Evolutionary conservation across 2,797 vertebrate species (phyloP).

Genomic region (Cossypha caffra): DNA sequence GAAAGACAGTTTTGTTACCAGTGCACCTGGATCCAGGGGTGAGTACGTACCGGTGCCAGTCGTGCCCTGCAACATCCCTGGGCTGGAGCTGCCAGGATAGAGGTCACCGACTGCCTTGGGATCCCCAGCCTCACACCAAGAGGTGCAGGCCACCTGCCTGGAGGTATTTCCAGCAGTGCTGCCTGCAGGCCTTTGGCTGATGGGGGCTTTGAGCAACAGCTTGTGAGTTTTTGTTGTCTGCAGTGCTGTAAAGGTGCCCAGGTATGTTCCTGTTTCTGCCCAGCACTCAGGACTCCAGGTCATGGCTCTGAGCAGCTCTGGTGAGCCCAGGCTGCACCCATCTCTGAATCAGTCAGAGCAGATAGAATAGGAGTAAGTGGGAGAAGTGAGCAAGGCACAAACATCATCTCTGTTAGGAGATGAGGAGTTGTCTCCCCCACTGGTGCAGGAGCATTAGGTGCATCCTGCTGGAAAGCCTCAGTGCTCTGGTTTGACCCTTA

Average conservation of each 20-base stretch:
- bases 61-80: not conserved
- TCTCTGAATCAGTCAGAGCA: not conserved
- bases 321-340: not conserved
- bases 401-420: rapidly evolving
- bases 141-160: not conserved
- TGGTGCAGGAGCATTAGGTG: not conserved
- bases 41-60: rapidly evolving
- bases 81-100: not conserved
- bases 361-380: not conserved
- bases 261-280: not conserved
- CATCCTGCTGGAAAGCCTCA: not conserved
- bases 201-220: slow-evolving; percentile 14
- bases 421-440: not conserved
- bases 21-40: slow-evolving; percentile 16
- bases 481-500: not conserved
- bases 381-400: not conserved
- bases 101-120: rapidly evolving
- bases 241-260: not conserved
- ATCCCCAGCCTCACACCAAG: not conserved
- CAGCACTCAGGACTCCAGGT: rapidly evolving
- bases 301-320: not conserved
- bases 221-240: not conserved
- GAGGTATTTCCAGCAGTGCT: not conserved
- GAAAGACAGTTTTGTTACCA: slow-evolving; percentile 30
- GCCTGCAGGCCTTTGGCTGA: not conserved